phyloP scores from a whole-genome alignment of 2,797 vertebrate genomes.

The Xenops minutus region DNA sequence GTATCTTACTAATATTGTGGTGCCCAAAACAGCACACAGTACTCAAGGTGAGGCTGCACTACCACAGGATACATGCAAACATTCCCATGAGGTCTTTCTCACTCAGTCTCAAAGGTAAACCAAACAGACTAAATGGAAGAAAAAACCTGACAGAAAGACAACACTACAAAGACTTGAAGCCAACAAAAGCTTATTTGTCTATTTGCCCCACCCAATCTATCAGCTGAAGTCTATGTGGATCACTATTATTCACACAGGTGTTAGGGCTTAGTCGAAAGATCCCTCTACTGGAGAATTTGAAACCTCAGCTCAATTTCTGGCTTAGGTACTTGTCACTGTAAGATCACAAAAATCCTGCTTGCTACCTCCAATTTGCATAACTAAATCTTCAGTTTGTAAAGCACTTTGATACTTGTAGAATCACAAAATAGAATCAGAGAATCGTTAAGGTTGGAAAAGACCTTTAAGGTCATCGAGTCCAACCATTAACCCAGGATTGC shows the following conservation, averaged over 20 bases:
- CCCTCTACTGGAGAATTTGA: not conserved
- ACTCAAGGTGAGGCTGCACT: rapidly evolving
- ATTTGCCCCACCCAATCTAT: not conserved
- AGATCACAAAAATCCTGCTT: not conserved
- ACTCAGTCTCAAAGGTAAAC: not conserved
- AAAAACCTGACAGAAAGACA: not conserved
- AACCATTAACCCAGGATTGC: not conserved
- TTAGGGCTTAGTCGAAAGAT: not conserved
- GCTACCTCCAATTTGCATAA: not conserved
- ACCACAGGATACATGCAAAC: not conserved
- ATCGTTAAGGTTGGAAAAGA: not conserved
- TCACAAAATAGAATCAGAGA: not conserved
- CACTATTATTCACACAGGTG: not conserved
- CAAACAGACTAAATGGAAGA: rapidly evolving
- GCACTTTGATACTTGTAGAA: not conserved
- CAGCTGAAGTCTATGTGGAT: not conserved
- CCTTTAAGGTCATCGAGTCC: not conserved
- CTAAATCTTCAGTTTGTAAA: constrained; percentile 3
- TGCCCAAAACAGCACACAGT: not conserved
- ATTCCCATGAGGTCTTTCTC: rapidly evolving
- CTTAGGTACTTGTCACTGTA: not conserved
- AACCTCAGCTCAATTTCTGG: not conserved
- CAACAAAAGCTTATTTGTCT: not conserved
- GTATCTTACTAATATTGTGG: rapidly evolving
- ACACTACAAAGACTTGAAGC: not conserved